A percentile compares a stretch with the other conserved stretches of the same genome.
Conservation (phyloP, 2,888 invertebrate genomes). For the Mythimna vitellina region DNA sequence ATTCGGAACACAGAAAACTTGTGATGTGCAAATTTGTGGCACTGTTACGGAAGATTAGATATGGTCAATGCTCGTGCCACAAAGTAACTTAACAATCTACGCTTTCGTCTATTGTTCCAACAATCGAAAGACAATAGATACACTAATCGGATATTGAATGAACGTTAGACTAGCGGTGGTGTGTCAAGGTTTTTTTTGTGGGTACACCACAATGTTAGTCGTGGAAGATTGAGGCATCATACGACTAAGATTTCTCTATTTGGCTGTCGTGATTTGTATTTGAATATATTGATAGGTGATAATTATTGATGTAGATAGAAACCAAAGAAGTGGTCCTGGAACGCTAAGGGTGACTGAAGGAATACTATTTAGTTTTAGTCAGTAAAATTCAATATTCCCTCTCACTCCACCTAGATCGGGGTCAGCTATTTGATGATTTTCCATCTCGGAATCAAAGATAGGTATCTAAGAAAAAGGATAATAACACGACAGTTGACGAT, state of each 20-base stretch:
- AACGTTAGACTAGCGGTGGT: constrained; percentile 27
- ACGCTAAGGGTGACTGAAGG: no score
- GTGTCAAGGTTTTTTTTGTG: constrained; percentile 54
- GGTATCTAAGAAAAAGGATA: no score
- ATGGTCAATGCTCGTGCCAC: constrained; percentile 57
- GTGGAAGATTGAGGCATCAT: constrained; percentile 7
- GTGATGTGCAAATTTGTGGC: constrained; percentile 10
- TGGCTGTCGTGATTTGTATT: not conserved
- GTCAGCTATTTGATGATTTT: no score
- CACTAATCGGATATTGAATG: constrained; percentile 56
- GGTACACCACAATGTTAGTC: constrained; percentile 20
- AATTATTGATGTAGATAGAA: not conserved
- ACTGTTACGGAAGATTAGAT: constrained; percentile 63
- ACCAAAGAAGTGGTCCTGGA: no score
- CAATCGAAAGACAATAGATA: constrained; percentile 58
- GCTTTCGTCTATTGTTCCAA: constrained; percentile 64
- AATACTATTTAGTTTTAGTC: no score
- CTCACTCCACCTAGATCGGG: no score
- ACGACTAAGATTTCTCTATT: not conserved
- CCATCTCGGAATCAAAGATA: no score
- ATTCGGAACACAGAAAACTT: not conserved
- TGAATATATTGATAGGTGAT: not conserved
- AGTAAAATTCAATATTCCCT: no score
- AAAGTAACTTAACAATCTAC: constrained; percentile 51
- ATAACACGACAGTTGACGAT: not conserved